Percentiles rank a stretch among this genome's conserved stretches.
phyloP scores from a whole-genome alignment of 1,140 invertebrate genomes.

The Odontomachus brunneus region DNA sequence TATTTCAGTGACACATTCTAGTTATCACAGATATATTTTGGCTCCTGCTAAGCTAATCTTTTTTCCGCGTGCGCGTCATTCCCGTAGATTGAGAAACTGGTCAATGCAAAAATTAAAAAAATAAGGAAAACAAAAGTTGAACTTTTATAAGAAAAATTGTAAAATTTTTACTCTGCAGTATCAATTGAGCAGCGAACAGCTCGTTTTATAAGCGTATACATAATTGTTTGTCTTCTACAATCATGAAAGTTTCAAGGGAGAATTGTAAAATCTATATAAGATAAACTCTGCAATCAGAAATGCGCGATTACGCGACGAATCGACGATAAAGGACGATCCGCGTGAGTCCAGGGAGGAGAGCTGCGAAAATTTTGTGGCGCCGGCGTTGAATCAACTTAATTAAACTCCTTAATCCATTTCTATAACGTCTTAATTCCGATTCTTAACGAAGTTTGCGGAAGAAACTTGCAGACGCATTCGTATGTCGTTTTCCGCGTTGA shows the following conservation, averaged over 20 bases:
- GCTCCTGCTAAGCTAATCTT: no score
- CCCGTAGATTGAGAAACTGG: background rate
- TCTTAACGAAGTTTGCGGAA: conserved; percentile 65
- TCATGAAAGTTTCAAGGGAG: background rate
- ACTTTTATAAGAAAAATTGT: background rate
- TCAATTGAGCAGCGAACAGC: background rate
- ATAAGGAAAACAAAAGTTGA: background rate
- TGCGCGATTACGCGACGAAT: conserved; percentile 39
- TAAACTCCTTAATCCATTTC: conserved; percentile 76
- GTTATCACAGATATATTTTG: no score
- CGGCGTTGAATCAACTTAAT: conserved; percentile 74
- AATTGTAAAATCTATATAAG: conserved; percentile 31
- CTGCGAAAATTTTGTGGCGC: conserved; percentile 57
- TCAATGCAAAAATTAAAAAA: background rate
- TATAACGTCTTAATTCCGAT: conserved; percentile 74
- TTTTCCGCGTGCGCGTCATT: no score
- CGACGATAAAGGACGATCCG: conserved; percentile 55
- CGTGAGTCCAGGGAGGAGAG: background rate
- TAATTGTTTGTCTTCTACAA: conserved; percentile 25
- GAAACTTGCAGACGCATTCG: conserved; percentile 67
- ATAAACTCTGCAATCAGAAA: conserved; percentile 49
- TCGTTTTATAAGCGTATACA: conserved; percentile 4
- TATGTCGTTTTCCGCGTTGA: conserved; percentile 70
- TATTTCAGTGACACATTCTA: no score
- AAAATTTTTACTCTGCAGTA: background rate